Percentiles rank a stretch among this genome's conserved stretches.
Conservation (phyloP, 2,797 vertebrate genomes). For the Pseudochromis fuscus region DNA sequence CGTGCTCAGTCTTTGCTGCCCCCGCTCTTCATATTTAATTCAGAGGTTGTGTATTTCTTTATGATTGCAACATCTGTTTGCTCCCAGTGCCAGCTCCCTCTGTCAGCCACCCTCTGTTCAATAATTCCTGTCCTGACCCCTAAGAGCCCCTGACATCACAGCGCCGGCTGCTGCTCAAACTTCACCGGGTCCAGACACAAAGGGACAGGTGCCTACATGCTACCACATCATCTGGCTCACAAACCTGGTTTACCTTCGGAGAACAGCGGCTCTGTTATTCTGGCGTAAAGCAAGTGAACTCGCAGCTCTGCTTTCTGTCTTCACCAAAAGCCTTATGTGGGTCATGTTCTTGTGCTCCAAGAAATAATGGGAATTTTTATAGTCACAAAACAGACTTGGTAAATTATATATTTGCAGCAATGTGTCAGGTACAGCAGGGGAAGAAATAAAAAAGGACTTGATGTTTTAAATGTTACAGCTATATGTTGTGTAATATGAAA, state of each 20-base stretch:
- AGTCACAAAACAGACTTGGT: no score
- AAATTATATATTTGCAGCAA: no score
- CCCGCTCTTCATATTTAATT: slow-evolving; percentile 85
- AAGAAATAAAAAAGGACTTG: no score
- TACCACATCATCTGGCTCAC: slow-evolving; percentile 49
- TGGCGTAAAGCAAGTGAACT: background rate
- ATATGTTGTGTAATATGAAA: no score
- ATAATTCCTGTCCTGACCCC: slow-evolving; percentile 84
- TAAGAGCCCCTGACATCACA: slow-evolving; percentile 78
- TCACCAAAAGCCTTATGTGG: background rate
- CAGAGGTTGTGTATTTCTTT: slow-evolving; percentile 85
- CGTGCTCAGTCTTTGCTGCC: slow-evolving; percentile 57
- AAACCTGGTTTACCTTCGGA: slow-evolving; percentile 29
- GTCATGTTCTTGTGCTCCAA: background rate
- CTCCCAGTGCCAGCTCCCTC: slow-evolving; percentile 81
- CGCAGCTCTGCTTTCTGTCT: slow-evolving; percentile 4
- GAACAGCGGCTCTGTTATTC: slow-evolving; percentile 9
- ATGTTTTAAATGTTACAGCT: no score
- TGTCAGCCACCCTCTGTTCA: slow-evolving; percentile 85
- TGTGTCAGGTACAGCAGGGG: no score
- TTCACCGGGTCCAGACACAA: slow-evolving; percentile 76
- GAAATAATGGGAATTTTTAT: background rate
- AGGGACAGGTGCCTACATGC: slow-evolving; percentile 69
- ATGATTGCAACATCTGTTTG: slow-evolving; percentile 88
- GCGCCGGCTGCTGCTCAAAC: slow-evolving; percentile 76